Evolutionary conservation across 2,888 invertebrate genomes (phyloP), one percentile per base, ranked within the genome.

Genomic region (Leptogaster cylindrica): DNA sequence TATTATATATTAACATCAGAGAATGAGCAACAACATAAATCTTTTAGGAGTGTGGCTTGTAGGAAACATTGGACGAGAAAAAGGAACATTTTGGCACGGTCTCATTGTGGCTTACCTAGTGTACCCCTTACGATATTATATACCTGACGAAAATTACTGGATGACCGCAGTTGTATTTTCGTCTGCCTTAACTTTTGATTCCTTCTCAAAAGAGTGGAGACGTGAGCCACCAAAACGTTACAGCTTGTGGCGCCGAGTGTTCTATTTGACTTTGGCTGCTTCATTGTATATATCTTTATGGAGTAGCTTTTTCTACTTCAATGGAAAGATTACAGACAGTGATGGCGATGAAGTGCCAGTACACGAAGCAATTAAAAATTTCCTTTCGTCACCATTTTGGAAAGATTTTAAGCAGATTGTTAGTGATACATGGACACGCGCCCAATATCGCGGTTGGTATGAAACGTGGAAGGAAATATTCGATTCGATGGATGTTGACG

Each of bases 371-470:
- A 74, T 96, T 0, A 87, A 89, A 73, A 93, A 97, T 78, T 93
- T 97, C 80, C 88, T 95, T 74, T 93, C 92, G 3, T 93, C 93
- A 2, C 93, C 93, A 72, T 91, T 86, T 88, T 94, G 93, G 92
- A 83, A 88, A n/a, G 91, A 94, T 74, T 84, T 93, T 28, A 87
- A 89, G 75, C 88, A 89, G 75, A 87, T 87, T 4, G 76, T 95
- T 0, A 79, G 84, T 12, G 90, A 92, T 67, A 87, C 91, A 0
- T 94, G 91, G 82, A 84, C 85, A 52, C 92, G 89, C 76, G 91
- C 90, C 0, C 89, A 89, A 75, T 88, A 90, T 73, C 90, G 96
- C 76, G 97, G 97, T 68, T 96, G 90, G 90, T 86, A 86, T 76
- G 92, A 91, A 74, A 88, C 93, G 0, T 95, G 92, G 92, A 88